Base-by-base conservation (phyloP, 2,113 vertebrate species). In the Saimiri boliviensis region DNA sequence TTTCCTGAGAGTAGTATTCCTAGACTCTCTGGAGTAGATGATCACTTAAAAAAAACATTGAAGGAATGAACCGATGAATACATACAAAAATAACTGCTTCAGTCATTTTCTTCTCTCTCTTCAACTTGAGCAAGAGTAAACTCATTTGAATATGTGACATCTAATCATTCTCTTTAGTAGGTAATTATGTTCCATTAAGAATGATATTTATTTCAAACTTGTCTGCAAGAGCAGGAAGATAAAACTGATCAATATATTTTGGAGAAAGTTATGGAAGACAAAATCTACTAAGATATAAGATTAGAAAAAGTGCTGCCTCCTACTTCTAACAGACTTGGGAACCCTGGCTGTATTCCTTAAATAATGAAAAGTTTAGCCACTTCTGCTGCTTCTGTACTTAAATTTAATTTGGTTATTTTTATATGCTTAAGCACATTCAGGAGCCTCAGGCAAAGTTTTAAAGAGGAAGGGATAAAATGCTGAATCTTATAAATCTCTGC, bases 331-430 rank as follows among this genome's bases (percentile, higher is more conserved):
- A 58, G 54, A 74, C 76, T 93, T 85, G 58, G 32, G 25, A 87
- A 95, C 20, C 3, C 42, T 77, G 35, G 12, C 14, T 89, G 30
- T 76, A 35, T 93, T 90, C 63, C 30, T 79, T 73, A 82, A 97
- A 87, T 83, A 92, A 94, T 47, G 92, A 89, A 94, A 97, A 94
- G 80, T 91, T 73, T 81, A 94, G 83, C 47, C 40, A 45, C 30
- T 93, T 95, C 54, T 91, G 86, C 91, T 68, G 85, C 40, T 86
- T 96, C 89, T 83, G 54, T 79, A 68, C 54, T 89, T 89, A 87
- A 77, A 90, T 94, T 87, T 91, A 93, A 97, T 96, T 96, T 73
- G 79, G 85, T 95, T 94, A 86, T 86, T 93, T 81, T 96, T 81
- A 58, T 58, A 82, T 91, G 71, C n/a, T 84, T 92, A 94, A 70